Evolutionary conservation across 2,113 vertebrate genomes (phyloP), one percentile per base, ranked within the genome.

Genomic region (Hyaena hyaena): DNA sequence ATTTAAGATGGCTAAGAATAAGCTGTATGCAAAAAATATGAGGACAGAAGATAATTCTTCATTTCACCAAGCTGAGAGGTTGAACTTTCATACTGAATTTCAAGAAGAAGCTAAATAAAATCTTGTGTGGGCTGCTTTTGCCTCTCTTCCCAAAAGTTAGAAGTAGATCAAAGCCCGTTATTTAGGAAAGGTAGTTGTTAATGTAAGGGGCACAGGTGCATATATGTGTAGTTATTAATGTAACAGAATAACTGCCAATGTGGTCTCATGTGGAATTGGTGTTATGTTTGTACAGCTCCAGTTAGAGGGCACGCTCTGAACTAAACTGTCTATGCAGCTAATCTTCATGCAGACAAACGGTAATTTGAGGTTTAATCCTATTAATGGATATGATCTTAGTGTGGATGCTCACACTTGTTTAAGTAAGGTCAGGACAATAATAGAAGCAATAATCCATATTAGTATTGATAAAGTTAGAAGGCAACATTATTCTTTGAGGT

Each of bases 301-400:
- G 45, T 93, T 31, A 97, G 43, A 48, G 0, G 0, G 93, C 26
- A 0, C 24, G 90, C 1, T 96, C 85, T 3, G 76, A 96, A 0
- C 43, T 96, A 0, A 92, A 97, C 0, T 5, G 55, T 48, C 9
- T 77, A 77, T 0, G 93, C 4, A 1, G 33, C 4, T 19, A 91
- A 14, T 1, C 76, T 89, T 12, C 19, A 95, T 1, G 23, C 8
- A 0, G 1, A 98, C 1, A 3, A 92, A 83, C 0, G 92, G 24
- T 0, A 95, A 0, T 0, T 93, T 65, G 3, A 87, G 0, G 6
- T 82, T 97, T 0, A 95, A 2, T 10, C 77, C 26, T 0, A 21
- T 0, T 0, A 96, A 0, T 0, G 43, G 0, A 15, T 90, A 65
- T 0, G 39, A 66, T 0, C 53, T 10, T 0, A 39, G 11, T 0